These are phyloP conservation scores for Circaetus cinerascens DNA, from an alignment of 2,113 vertebrate genomes.

Conservation along the genomic window DNA sequence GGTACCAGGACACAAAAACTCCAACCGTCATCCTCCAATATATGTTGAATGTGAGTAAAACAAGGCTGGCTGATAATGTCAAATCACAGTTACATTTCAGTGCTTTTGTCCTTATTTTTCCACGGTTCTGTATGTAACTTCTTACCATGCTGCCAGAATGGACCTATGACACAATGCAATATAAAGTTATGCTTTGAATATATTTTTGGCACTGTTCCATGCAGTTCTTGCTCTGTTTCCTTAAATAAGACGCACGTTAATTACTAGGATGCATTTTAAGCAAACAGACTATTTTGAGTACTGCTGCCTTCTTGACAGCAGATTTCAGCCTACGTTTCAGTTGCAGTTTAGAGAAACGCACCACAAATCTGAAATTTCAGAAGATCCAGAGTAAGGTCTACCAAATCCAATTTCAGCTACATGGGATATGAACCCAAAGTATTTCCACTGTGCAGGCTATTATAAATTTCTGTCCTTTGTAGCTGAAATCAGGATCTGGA, in stretches of 20 bases:
- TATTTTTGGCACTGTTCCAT: conserved; percentile 8
- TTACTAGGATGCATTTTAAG: conserved; percentile 9
- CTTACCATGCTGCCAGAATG: neutral
- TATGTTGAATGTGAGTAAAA: neutral
- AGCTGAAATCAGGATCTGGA: conserved; percentile 10
- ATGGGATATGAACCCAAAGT: neutral
- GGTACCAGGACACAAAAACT: neutral
- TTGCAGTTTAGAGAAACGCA: neutral
- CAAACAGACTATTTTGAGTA: neutral
- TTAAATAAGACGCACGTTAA: conserved; percentile 6
- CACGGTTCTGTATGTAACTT: neutral
- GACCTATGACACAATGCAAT: neutral
- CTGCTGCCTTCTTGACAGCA: neutral
- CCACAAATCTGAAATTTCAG: neutral
- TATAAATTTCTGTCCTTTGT: neutral
- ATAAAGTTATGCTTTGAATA: neutral
- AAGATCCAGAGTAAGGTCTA: neutral
- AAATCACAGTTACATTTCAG: neutral
- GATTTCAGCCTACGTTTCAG: neutral
- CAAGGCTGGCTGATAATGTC: neutral
- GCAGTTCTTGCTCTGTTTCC: neutral
- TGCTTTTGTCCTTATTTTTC: neutral
- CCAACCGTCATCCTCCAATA: neutral
- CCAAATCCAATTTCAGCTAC: neutral
- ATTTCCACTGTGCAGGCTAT: neutral